Conservation (phyloP, 2,113 vertebrate species). For the Alligator sinensis region DNA sequence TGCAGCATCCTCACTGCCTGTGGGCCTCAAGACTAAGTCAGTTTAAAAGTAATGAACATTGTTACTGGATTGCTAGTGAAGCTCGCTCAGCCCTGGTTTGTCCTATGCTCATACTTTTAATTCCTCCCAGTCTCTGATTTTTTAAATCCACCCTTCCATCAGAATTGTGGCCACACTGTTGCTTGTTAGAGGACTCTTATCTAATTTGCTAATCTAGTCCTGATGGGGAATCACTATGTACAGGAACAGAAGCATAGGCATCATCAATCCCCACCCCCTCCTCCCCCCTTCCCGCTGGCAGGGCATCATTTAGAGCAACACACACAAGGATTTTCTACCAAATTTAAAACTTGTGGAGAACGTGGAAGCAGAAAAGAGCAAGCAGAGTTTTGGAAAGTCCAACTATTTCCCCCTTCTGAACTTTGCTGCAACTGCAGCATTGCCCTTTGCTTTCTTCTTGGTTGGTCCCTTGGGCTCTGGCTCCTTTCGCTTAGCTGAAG, state of each 20-base stretch:
- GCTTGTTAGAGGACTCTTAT: accelerated
- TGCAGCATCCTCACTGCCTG: accelerated
- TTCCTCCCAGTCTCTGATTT: accelerated
- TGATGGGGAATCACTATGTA: background rate
- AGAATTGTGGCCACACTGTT: background rate
- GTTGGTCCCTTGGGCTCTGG: conserved; percentile 86
- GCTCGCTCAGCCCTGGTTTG: too few relatives aligned
- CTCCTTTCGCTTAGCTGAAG: conserved; percentile 92
- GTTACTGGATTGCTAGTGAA: background rate
- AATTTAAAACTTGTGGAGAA: background rate
- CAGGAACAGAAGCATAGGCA: background rate
- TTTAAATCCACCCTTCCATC: background rate
- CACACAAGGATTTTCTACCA: background rate
- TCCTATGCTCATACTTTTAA: background rate
- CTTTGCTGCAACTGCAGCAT: conserved; percentile 73
- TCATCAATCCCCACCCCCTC: background rate
- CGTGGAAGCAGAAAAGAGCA: accelerated
- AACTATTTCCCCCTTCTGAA: conserved; percentile 85
- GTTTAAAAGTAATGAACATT: accelerated
- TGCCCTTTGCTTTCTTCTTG: conserved; percentile 91
- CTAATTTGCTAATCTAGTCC: background rate
- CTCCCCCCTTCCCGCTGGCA: background rate
- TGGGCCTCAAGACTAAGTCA: background rate
- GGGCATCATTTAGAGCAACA: background rate
- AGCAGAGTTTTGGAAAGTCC: accelerated